Conservation (phyloP, 2,113 vertebrate genomes). For the Stercorarius parasiticus region DNA sequence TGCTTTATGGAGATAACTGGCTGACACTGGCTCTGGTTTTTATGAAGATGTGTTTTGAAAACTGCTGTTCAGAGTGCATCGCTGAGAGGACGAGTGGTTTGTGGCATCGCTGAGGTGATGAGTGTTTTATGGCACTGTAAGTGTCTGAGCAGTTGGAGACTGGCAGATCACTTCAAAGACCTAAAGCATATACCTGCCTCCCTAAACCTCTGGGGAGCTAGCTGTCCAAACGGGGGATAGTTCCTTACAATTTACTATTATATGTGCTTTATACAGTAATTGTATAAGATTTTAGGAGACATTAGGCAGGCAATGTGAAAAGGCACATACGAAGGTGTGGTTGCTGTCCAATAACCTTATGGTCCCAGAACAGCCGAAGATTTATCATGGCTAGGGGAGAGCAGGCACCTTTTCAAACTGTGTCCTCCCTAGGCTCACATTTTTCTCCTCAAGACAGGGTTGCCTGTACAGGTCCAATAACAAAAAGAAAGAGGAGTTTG, state of each 20-base stretch:
- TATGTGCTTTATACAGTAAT: neutral
- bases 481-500: neutral
- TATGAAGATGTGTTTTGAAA: neutral
- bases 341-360: neutral
- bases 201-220: neutral
- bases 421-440: neutral
- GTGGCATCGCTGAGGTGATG: neutral
- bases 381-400: neutral
- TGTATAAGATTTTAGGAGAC: neutral
- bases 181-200: neutral
- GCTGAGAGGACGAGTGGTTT: neutral
- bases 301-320: neutral
- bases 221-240: neutral
- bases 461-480: neutral
- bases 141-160: neutral
- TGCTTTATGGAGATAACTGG: neutral
- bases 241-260: neutral
- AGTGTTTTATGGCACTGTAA: neutral
- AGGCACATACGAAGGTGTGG: accelerated
- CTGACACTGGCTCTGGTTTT: neutral
- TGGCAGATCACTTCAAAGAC: neutral
- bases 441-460: neutral
- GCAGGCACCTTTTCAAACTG: neutral
- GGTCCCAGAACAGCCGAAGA: neutral
- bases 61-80: neutral